Evolutionary conservation across 2,113 vertebrate genomes (phyloP).

Genomic region (Urocynchramus pylzowi): DNA sequence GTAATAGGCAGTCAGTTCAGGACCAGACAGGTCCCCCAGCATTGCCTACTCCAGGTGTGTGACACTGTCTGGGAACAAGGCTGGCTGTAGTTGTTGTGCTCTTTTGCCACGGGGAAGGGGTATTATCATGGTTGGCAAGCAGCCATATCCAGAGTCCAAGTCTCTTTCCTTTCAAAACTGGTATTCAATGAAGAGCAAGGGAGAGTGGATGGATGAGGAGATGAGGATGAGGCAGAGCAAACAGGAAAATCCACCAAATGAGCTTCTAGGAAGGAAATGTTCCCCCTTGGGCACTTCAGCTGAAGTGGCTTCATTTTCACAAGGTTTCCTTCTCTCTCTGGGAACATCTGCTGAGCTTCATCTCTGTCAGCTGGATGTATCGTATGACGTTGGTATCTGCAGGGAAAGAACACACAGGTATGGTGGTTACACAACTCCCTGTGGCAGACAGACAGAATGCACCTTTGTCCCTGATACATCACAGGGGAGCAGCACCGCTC

Average conservation of each 20-base stretch:
- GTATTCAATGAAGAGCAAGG: constrained; percentile 34
- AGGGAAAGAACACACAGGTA: constrained; percentile 38
- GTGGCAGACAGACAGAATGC: not conserved
- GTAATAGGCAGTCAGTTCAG: not conserved
- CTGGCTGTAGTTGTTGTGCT: constrained; percentile 52
- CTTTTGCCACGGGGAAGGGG: not conserved
- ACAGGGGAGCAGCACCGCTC: not conserved
- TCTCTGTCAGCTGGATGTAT: constrained; percentile 98
- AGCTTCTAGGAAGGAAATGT: constrained; percentile 38
- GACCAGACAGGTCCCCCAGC: not conserved
- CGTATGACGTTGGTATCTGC: constrained; percentile 97
- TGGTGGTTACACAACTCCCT: not conserved
- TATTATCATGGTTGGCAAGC: not conserved
- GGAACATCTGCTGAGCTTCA: constrained; percentile 94
- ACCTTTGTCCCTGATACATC: not conserved
- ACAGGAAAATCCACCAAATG: constrained; percentile 55
- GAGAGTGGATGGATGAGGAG: not conserved
- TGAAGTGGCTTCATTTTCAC: constrained; percentile 68
- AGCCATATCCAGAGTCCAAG: not conserved
- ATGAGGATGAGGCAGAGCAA: constrained; percentile 50
- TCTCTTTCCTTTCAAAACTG: constrained; percentile 42
- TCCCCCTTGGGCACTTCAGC: constrained; percentile 23
- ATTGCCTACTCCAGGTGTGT: constrained; percentile 4
- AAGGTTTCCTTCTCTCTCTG: constrained; percentile 91
- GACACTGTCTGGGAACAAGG: constrained; percentile 17